Base-by-base conservation (phyloP, 2,888 invertebrate species). In the Pelosia muscerda region DNA sequence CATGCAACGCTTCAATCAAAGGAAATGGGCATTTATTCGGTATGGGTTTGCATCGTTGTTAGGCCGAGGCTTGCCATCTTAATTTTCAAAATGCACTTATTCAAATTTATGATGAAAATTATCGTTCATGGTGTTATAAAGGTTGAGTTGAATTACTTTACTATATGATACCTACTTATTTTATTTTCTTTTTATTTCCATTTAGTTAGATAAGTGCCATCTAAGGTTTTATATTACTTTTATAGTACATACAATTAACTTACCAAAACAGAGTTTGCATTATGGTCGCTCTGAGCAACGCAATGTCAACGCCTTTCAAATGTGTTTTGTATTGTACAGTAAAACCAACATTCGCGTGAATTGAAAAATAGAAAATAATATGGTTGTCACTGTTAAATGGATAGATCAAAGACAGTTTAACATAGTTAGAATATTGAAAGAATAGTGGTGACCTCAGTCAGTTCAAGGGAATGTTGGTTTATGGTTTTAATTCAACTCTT, bases 11-110 rank as follows among this genome's bases (percentile, higher is more conserved):
- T 75, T 65, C 76, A 82, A 80, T 81, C 72, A 84, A 79, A 80
- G 88, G 88, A 88, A 88, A 79, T 87, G 68, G 72, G 68, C 77
- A 80, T 78, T 86, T 86, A 81, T 76, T 69, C 65, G 31, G 38
- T 74, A 75, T 66, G 62, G 62, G 68, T 74, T 73, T 72, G 55
- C 66, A 67, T 70, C 76, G 72, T 73, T 67, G 64, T 67, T 69
- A 38, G 58, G 66, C 66, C 28, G 49, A 68, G 75, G 62, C 63
- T 68, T 60, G 66, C 71, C 65, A 61, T 23, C 26, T 64, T 66
- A 28, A 64, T 56, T 57, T 13, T 56, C 49, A 49, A 49, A 49
- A 42, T 49, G n/a, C 49, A 42, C n/a, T 49, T n/a, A 49, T 49
- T n/a, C n/a, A 73, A 70, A 61, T 68, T 70, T 58, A 71, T 68